phyloP scores from a whole-genome alignment of 2,113 vertebrate genomes.

The Semnornis frantzii region DNA sequence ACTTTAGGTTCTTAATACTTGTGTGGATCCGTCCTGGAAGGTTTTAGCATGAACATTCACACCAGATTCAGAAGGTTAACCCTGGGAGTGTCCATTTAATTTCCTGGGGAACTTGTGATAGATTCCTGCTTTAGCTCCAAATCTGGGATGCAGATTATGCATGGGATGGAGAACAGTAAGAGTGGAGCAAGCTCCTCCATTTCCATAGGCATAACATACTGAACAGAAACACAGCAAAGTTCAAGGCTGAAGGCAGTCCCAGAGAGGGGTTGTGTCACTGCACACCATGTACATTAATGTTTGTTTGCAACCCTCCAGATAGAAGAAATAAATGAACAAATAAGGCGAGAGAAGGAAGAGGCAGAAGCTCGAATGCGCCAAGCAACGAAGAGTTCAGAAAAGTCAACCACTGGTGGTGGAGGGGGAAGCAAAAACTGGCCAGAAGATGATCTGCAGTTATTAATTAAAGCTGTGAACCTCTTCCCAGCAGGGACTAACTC shows the following conservation, averaged over 20 bases:
- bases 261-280: not conserved
- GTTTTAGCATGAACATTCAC: not conserved
- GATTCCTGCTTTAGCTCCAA: not conserved
- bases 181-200: not conserved
- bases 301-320: constrained; percentile 79
- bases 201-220: not conserved
- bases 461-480: constrained; percentile 98
- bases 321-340: constrained; percentile 90
- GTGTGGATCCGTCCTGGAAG: constrained; percentile 12
- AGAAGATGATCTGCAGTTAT: constrained; percentile 93
- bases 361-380: constrained; percentile 91
- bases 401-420: constrained; percentile 81
- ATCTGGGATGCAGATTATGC: not conserved
- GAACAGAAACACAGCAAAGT: not conserved
- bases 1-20: not conserved
- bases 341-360: constrained; percentile 89
- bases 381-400: constrained; percentile 85
- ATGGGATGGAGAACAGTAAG: not conserved
- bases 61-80: not conserved
- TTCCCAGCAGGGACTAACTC: constrained; percentile 98
- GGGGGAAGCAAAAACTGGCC: constrained; percentile 90
- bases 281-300: not conserved
- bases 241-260: not conserved
- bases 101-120: not conserved
- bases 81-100: not conserved